Evolutionary conservation across 2,797 vertebrate genomes (phyloP).

Genomic region (Silurus aristotelis): DNA sequence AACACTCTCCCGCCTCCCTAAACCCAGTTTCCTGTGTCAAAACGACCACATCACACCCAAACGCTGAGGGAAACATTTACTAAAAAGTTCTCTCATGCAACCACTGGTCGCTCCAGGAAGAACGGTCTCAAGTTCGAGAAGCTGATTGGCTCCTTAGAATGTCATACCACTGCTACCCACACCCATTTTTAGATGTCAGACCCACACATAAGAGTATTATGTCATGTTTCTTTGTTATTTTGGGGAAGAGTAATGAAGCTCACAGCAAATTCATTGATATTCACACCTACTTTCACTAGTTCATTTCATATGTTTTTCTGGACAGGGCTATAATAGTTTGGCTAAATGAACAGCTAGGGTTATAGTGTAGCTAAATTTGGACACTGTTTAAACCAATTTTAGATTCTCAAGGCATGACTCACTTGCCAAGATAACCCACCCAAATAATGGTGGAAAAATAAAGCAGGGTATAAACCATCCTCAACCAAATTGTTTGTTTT

Average conservation of each 20-base stretch:
- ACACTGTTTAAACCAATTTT: conserved; percentile 40
- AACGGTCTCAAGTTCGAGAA: conserved; percentile 12
- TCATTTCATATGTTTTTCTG: conserved; percentile 54
- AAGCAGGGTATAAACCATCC: background rate
- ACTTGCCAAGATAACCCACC: conserved; percentile 22
- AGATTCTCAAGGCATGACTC: conserved; percentile 39
- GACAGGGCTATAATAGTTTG: conserved; percentile 46
- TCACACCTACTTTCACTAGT: conserved; percentile 48
- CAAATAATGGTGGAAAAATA: conserved; percentile 7
- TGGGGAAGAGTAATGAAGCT: conserved; percentile 53
- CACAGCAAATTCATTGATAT: conserved; percentile 68
- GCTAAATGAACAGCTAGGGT: conserved; percentile 52
- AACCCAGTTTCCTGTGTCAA: conserved; percentile 47
- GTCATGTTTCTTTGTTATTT: conserved; percentile 64
- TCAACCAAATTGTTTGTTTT: background rate
- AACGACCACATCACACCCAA: conserved; percentile 36
- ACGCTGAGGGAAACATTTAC: conserved; percentile 39
- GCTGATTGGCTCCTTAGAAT: conserved; percentile 65
- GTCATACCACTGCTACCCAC: conserved; percentile 68
- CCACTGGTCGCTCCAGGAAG: conserved; percentile 42
- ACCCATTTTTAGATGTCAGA: conserved; percentile 54
- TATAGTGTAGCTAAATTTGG: conserved; percentile 45
- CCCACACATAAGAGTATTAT: conserved; percentile 64
- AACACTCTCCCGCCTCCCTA: conserved; percentile 19
- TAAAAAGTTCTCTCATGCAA: conserved; percentile 51